Base-by-base conservation (phyloP, 2,113 vertebrate species). In the Chiloscyllium plagiosum region DNA sequence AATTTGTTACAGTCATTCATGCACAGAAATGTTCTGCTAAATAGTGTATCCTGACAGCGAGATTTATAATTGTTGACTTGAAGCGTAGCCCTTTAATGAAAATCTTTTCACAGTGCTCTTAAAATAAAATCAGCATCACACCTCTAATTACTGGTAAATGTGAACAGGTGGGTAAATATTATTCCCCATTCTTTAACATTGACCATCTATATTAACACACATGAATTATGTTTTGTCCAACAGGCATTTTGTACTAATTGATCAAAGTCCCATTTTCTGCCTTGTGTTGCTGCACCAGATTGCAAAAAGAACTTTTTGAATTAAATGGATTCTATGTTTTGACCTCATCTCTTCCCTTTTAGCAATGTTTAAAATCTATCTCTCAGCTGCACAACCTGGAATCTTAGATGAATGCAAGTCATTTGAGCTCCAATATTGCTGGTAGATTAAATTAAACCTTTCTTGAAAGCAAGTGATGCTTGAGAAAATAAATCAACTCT, bases 11-110 rank as follows among this genome's bases (percentile, higher is more conserved):
- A 68, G 94, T 76, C 13, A 72, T 52, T 72, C 69, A 95, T 50
- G 66, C 69, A 52, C 37, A 72, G 69, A 76, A 95, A 95, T 29
- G 42, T 76, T 50, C 29, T 95, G 68, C 12, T 95, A 33, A 95
- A 33, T 76, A 52, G 69, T 95, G 68, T 95, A 50, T 19, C 13
- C 52, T 72, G 68, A 52, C 94, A 95, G 52, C 42, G 50, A 24
- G 24, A 95, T 95, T 95, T 95, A 72, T 95, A 47, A 95, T 95
- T 50, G 94, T 50, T 70, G 93, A 26, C 24, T 95, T 95, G 93
- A 95, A 17, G 33, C 70, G 19, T 56, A 24, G 26, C 37, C 5
- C 22, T 95, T 50, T 72, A 50, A 95, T 72, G 26, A 50, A 72
- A 70, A 69, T 69, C 65, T 37, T 66, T 70, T 13, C 66, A 76